phyloP scores from a whole-genome alignment of 2,113 vertebrate species.

The Dasyprocta punctata region DNA sequence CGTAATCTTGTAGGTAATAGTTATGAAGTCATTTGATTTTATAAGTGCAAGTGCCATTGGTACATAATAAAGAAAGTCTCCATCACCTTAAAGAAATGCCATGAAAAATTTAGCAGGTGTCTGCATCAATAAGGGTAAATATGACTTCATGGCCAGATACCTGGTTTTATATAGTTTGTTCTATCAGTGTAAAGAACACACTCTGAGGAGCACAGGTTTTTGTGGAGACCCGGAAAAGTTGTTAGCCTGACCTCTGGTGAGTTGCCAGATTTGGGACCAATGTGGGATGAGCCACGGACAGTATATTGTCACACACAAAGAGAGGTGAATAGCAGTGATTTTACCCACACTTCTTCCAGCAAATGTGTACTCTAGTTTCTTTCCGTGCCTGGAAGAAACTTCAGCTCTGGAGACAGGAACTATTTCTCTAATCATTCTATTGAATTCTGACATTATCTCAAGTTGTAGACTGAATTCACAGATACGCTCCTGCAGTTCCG shows the following conservation, averaged over 20 bases:
- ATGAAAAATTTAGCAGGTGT: not conserved
- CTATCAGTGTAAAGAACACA: not conserved
- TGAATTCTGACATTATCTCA: not conserved
- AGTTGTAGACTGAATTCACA: not conserved
- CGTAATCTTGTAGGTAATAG: not conserved
- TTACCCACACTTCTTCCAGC: not conserved
- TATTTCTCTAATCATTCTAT: not conserved
- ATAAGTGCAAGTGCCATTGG: not conserved
- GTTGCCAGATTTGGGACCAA: not conserved
- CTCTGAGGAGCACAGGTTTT: not conserved
- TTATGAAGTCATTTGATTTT: not conserved
- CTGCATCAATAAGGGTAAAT: not conserved
- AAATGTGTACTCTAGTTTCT: not conserved
- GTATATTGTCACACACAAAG: not conserved
- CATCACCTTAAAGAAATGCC: not conserved
- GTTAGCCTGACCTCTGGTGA: not conserved
- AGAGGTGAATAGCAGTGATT: not conserved
- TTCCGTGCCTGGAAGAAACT: not conserved
- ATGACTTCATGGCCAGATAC: not conserved
- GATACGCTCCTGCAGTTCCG: not conserved
- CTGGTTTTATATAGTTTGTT: not conserved
- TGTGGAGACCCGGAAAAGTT: not conserved
- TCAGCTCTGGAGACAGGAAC: not conserved
- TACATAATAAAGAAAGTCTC: not conserved
- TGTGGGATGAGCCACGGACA: not conserved